A percentile compares a stretch with the other conserved stretches of the same genome.
These are phyloP conservation scores for Sebastes iracundus DNA, from an alignment of 2,797 vertebrate species.

Conservation along the genomic window DNA sequence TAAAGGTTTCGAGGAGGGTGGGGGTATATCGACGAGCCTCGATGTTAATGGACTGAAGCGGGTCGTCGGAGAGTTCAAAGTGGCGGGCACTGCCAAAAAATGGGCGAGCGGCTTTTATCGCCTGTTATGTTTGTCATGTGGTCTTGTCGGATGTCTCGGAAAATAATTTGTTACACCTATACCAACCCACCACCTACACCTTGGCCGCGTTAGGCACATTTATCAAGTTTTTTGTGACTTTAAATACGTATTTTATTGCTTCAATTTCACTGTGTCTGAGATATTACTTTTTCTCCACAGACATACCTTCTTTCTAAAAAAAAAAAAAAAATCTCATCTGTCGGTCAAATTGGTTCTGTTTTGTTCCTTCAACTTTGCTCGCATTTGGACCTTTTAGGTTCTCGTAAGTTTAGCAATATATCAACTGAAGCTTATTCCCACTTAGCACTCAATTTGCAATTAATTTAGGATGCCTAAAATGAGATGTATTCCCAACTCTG, in stretches of 20 bases:
- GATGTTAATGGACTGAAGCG: constrained; percentile 80
- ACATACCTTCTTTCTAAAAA: neutral
- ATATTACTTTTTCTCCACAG: neutral
- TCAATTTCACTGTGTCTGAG: neutral
- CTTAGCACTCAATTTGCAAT: neutral
- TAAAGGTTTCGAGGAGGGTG: constrained; percentile 73
- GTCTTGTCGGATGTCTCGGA: constrained; percentile 67
- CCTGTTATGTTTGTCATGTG: constrained; percentile 64
- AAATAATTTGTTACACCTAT: constrained; percentile 50
- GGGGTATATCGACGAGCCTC: constrained; percentile 61
- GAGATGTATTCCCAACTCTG: neutral
- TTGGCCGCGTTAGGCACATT: neutral
- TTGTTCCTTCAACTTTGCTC: neutral
- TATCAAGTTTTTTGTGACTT: neutral
- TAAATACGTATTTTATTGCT: neutral
- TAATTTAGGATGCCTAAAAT: neutral
- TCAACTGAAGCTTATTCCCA: neutral
- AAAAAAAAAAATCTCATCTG: neutral
- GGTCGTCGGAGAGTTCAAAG: constrained; percentile 76
- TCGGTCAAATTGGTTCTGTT: neutral
- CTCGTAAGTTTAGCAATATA: neutral
- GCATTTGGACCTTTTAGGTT: neutral
- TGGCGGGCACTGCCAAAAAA: constrained; percentile 32
- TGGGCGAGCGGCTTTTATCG: constrained; percentile 65
- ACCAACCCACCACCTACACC: constrained; percentile 11